A percentile compares a stretch with the other conserved stretches of the same genome.
Evolutionary conservation across 2,888 invertebrate species (phyloP).

Genomic region (Clanis bilineata): DNA sequence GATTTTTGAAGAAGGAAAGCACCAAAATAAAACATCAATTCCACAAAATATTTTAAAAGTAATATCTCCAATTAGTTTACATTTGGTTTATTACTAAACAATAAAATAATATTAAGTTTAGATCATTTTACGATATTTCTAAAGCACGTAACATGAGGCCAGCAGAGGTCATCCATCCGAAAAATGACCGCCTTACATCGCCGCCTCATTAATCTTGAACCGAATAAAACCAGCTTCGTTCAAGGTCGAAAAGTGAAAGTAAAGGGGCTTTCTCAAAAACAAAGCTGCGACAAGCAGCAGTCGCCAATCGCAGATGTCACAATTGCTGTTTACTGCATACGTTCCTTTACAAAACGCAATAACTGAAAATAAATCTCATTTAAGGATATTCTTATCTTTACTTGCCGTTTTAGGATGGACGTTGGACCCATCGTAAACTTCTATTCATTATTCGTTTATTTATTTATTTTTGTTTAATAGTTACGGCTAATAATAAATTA

Average conservation of each 20-base stretch:
- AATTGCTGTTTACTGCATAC: not conserved
- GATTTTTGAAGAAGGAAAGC: too few relatives aligned
- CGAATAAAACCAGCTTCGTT: not conserved
- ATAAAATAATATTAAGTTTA: not conserved
- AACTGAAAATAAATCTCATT: not conserved
- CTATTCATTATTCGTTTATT: too few relatives aligned
- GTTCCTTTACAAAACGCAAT: not conserved
- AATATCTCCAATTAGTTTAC: too few relatives aligned
- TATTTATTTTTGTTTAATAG: too few relatives aligned
- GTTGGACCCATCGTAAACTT: too few relatives aligned
- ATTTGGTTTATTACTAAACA: not conserved
- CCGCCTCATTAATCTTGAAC: conserved; percentile 5
- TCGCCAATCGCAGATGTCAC: not conserved
- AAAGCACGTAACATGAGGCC: not conserved
- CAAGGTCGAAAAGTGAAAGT: conserved; percentile 9
- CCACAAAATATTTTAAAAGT: too few relatives aligned
- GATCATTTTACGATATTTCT: not conserved
- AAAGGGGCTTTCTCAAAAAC: not conserved
- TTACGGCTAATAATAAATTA: too few relatives aligned
- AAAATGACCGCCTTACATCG: not conserved
- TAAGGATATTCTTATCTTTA: not conserved
- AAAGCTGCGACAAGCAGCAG: not conserved
- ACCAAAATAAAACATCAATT: too few relatives aligned
- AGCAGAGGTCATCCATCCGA: not conserved
- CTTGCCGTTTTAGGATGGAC: too few relatives aligned